Conservation (phyloP, 2,888 invertebrate genomes). For the Hipparchia sbordonii region DNA sequence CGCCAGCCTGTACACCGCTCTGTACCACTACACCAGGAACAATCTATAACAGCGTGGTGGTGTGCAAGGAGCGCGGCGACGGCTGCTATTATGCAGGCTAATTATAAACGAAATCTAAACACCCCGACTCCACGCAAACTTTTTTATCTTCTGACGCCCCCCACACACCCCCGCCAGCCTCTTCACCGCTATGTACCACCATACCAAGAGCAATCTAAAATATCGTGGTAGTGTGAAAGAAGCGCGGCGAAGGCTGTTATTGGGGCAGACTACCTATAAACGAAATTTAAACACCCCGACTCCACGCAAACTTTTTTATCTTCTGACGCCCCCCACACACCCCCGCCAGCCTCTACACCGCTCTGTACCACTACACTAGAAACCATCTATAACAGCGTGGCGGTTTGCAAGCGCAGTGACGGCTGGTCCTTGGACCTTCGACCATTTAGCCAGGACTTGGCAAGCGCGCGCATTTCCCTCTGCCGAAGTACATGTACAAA, state of each 20-base stretch:
- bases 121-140: conserved; percentile 65
- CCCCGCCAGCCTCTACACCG: not conserved
- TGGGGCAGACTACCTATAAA: too few species aligned
- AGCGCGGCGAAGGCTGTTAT: conserved; percentile 92
- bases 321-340: conserved; percentile 32
- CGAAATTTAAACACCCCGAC: conserved; percentile 53
- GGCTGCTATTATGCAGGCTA: conserved; percentile 93
- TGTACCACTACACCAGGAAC: too few species aligned
- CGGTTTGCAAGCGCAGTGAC: too few species aligned
- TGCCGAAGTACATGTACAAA: too few species aligned
- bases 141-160: conserved; percentile 27
- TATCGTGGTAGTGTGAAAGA: conserved; percentile 72
- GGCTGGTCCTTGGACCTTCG: too few species aligned
- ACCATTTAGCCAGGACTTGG: too few species aligned
- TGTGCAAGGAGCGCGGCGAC: conserved; percentile 95
- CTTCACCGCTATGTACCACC: too few species aligned
- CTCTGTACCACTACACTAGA: too few species aligned
- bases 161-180: not conserved
- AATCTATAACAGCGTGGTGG: conserved; percentile 83
- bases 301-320: too few species aligned
- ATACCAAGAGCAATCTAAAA: not conserved
- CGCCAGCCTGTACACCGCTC: not conserved
- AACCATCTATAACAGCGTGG: too few species aligned
- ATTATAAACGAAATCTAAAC: conserved; percentile 53
- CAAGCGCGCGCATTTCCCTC: too few species aligned